These are phyloP conservation scores for Diplazon laetatorius DNA, from an alignment of 2,888 invertebrate genomes.

Conservation along the genomic window DNA sequence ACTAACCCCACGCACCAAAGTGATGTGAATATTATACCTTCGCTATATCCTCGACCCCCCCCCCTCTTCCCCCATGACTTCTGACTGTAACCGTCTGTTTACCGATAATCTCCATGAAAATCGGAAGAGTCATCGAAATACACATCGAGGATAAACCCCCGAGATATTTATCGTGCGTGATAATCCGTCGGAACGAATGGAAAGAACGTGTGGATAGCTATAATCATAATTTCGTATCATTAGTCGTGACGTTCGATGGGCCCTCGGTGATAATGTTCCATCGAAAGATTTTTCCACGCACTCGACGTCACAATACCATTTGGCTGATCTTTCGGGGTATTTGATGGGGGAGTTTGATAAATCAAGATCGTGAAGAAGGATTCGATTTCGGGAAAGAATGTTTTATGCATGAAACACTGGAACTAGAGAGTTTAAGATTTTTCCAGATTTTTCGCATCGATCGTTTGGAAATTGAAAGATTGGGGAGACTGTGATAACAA, in stretches of 20 bases:
- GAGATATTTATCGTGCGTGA: conserved; percentile 7
- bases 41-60: not conserved
- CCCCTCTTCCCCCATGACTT: conserved; percentile 10
- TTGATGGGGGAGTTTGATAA: not conserved
- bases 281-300: not conserved
- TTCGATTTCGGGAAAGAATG: no score
- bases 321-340: not conserved
- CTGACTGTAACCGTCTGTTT: conserved; percentile 32
- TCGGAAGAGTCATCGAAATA: not conserved
- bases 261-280: conserved; percentile 2
- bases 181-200: conserved; percentile 6
- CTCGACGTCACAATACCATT: not conserved
- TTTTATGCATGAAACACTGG: no score
- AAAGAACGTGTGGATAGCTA: not conserved
- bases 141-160: conserved; percentile 14
- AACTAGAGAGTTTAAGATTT: no score
- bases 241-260: conserved; percentile 37
- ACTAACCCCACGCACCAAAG: conserved; percentile 2
- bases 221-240: conserved; percentile 29
- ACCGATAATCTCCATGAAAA: conserved; percentile 41
- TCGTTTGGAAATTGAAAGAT: no score
- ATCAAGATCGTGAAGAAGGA: not conserved
- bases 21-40: conserved; percentile 22
- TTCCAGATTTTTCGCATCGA: no score
- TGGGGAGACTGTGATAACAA: no score